Base-by-base conservation (phyloP, 92 coral and sea anemone genomes). In the Actinostola sp. region DNA sequence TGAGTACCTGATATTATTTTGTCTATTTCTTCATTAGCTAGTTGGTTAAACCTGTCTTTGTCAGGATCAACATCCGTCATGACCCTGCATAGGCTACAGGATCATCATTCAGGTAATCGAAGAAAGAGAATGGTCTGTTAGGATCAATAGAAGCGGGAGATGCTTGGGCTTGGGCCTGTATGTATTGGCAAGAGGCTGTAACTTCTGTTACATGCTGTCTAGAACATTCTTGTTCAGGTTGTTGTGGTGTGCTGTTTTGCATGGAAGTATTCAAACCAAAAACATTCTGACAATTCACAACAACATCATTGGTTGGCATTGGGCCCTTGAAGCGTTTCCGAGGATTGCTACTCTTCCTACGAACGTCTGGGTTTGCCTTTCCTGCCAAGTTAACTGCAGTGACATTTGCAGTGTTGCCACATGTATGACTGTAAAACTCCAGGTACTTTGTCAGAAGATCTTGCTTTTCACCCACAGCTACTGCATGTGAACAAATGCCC, bases 401-500 rank as follows among this genome's bases (percentile, higher is more conserved):
- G 20, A 81, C 38, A 51, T 80, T 80, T 34, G 71, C 54, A 60
- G 53, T 67, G 15, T 25, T 72, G 76, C 63, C 64, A 38, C 67
- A n/a, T 34, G 43, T 70, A 42, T 50, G 59, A 15, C 49, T 74
- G 55, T 24, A 74, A 70, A 39, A 28, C 31, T 72, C 57, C 7
- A 73, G 80, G 66, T 61, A 72, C 46, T 57, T 73, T 14, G 61
- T 31, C 16, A 72, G 69, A 23, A 65, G 74, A 9, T 60, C 75
- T 82, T 82, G 21, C 52, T 72, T 81, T 34, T 82, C 87, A 32
- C 70, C 31, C 12, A 74, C 87, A n/a, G 87, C 87, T n/a, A 82
- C 76, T 28, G 81, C 81, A 66, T 73, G 87, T 0, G 81, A 82
- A 60, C 87, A 82, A 44, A 82, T 53, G 24, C 42, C 61, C 25